These are phyloP conservation scores for Drosophila quinaria DNA, from an alignment of 2,888 invertebrate species.

Conservation along the genomic window DNA sequence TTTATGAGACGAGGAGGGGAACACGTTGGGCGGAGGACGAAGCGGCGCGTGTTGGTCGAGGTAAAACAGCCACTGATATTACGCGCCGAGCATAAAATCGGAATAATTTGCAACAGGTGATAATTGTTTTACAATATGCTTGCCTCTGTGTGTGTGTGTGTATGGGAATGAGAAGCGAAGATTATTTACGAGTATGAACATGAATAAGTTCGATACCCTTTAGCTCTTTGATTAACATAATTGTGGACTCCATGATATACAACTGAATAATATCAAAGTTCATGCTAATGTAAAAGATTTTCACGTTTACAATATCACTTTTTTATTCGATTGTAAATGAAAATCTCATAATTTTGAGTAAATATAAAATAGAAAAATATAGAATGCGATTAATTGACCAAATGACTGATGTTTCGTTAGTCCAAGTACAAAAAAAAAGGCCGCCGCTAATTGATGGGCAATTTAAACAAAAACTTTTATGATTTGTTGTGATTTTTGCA, in stretches of 20 bases:
- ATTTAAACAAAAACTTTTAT: slow-evolving; percentile 68
- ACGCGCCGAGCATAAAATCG: slow-evolving; percentile 74
- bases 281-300: neutral
- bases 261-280: neutral
- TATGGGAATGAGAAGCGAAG: slow-evolving; percentile 13
- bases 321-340: neutral
- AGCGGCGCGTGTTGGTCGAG: slow-evolving; percentile 30
- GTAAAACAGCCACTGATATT: slow-evolving; percentile 74
- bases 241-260: neutral
- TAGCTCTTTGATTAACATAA: neutral
- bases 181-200: slow-evolving; percentile 47
- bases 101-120: slow-evolving; percentile 82
- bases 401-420: slow-evolving; percentile 43
- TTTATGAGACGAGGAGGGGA: slow-evolving; percentile 23
- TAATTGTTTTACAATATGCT: slow-evolving; percentile 81
- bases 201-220: slow-evolving; percentile 4
- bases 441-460: slow-evolving; percentile 32
- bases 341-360: neutral
- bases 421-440: slow-evolving; percentile 25
- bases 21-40: slow-evolving; percentile 7
- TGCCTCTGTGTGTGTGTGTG: slow-evolving; percentile 9
- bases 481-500: slow-evolving; percentile 76
- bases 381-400: slow-evolving; percentile 28
- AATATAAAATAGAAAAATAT: neutral
- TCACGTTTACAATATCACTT: neutral